Evolutionary conservation across 1,140 invertebrate species (phyloP).

Genomic region (Lerema accius): DNA sequence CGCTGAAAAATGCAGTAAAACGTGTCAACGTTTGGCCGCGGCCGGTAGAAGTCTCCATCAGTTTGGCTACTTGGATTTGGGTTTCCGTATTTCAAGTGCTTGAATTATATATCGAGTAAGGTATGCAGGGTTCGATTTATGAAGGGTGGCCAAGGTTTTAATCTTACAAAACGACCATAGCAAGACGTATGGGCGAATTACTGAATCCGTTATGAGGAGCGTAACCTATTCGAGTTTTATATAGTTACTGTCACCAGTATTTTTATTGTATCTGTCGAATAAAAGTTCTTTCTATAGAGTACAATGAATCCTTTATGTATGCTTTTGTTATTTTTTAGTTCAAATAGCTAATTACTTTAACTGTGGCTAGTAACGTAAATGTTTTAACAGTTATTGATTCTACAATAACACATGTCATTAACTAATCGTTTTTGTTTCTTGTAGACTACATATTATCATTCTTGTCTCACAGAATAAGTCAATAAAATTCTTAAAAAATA

Average conservation of each 20-base stretch:
- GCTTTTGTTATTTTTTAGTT: no score
- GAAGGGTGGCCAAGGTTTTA: constrained; percentile 76
- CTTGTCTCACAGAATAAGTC: no score
- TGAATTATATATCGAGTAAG: constrained; percentile 72
- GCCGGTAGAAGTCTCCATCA: constrained; percentile 39
- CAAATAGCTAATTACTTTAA: no score
- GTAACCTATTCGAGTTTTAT: constrained; percentile 66
- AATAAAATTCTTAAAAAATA: no score
- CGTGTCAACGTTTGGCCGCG: constrained; percentile 36
- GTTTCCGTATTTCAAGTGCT: constrained; percentile 59
- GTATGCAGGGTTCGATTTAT: constrained; percentile 71
- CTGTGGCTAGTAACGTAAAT: no score
- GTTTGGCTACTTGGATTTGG: constrained; percentile 57
- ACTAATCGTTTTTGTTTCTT: no score
- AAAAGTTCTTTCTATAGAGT: constrained; percentile 4
- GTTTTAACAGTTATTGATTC: no score
- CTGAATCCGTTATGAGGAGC: constrained; percentile 72
- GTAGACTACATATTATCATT: no score
- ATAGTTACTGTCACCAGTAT: constrained; percentile 47
- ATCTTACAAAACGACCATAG: constrained; percentile 75
- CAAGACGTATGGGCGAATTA: constrained; percentile 78
- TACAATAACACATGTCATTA: no score
- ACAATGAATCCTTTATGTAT: constrained; percentile 11
- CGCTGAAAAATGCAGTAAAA: constrained; percentile 60
- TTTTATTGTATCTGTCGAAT: constrained; percentile 41